phyloP scores from a whole-genome alignment of 1,140 invertebrate species.

The Eriosoma lanigerum region DNA sequence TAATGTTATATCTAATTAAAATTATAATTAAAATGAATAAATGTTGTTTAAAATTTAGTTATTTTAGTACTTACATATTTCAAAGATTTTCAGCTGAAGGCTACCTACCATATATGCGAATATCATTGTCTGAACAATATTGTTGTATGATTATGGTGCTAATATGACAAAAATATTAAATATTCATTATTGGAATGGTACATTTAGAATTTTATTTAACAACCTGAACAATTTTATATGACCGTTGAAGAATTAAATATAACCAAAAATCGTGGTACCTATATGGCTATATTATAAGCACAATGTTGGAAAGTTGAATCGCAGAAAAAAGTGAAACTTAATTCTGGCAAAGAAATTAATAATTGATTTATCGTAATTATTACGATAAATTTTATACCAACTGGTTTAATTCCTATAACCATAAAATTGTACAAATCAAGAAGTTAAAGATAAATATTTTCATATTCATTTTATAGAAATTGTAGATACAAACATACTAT shows the following conservation, averaged over 20 bases:
- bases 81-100: constrained; percentile 76
- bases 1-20: constrained; percentile 21
- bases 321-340: constrained; percentile 69
- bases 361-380: no score
- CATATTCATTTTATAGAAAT: no score
- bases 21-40: neutral
- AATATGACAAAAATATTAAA: constrained; percentile 64
- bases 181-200: constrained; percentile 91
- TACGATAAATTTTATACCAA: constrained; percentile 89
- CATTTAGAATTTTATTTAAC: constrained; percentile 78
- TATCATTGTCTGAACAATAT: constrained; percentile 89
- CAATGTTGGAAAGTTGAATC: constrained; percentile 73
- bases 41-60: constrained; percentile 61
- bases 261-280: constrained; percentile 74
- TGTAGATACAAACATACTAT: no score
- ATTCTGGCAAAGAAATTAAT: constrained; percentile 74
- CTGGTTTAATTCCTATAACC: constrained; percentile 74
- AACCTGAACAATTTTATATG: constrained; percentile 79
- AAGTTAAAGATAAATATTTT: constrained; percentile 68
- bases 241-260: constrained; percentile 61
- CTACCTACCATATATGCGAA: constrained; percentile 83
- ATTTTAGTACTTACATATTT: no score
- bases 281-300: constrained; percentile 75
- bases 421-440: constrained; percentile 67
- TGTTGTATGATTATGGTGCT: constrained; percentile 69